Percentiles rank a stretch among this genome's conserved stretches.
These are phyloP conservation scores for Calephelis nemesis DNA, from an alignment of 1,140 invertebrate species.

Conservation along the genomic window DNA sequence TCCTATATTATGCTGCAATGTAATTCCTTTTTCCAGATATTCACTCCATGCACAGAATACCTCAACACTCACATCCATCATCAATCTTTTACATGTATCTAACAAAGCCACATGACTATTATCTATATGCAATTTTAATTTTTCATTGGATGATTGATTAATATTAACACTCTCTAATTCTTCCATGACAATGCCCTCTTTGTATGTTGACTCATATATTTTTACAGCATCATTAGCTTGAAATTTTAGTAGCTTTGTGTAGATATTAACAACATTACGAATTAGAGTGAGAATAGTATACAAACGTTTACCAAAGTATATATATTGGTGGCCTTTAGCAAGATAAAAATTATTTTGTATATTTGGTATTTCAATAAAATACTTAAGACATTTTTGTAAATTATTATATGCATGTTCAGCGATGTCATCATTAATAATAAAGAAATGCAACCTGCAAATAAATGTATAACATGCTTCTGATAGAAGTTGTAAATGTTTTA, in stretches of 20 bases:
- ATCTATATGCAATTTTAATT: constrained; percentile 40
- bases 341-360: constrained; percentile 42
- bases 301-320: constrained; percentile 51
- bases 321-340: constrained; percentile 53
- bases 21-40: constrained; percentile 57
- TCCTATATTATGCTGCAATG: constrained; percentile 59
- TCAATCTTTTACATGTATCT: constrained; percentile 49
- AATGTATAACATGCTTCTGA: constrained; percentile 47
- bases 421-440: constrained; percentile 40
- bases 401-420: constrained; percentile 42
- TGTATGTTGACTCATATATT: constrained; percentile 53
- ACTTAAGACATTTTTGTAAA: constrained; percentile 53
- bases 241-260: constrained; percentile 36
- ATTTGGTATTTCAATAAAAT: constrained; percentile 58
- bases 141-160: neutral
- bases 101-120: constrained; percentile 49
- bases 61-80: constrained; percentile 66
- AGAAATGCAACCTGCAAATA: constrained; percentile 52
- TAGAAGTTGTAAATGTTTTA: constrained; percentile 46
- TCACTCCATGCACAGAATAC: constrained; percentile 73
- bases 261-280: constrained; percentile 46
- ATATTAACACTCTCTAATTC: neutral
- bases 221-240: constrained; percentile 34
- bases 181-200: constrained; percentile 33
- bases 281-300: constrained; percentile 41